Base-by-base conservation (phyloP, 2,113 vertebrate genomes). In the Phycodurus eques region DNA sequence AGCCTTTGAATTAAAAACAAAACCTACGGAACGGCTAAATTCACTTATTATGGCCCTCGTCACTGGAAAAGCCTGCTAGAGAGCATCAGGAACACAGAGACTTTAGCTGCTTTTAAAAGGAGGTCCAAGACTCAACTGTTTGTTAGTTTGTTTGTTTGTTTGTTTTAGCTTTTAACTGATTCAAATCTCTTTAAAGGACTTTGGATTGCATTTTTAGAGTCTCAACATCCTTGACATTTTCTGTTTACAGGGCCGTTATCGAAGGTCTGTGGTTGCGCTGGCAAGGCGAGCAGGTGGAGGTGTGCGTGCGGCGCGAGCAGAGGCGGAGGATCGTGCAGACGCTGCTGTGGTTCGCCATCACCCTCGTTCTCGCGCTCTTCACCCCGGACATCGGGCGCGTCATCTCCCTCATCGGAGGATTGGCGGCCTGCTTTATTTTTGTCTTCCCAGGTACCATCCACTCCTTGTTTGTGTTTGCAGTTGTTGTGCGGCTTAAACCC, bases 351-450 rank as follows among this genome's bases (percentile, higher is more conserved):
- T 99, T 98, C 77, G 85, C 93, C 8, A 81, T 97, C 69, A 98
- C 97, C 0, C 94, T 99, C 42, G 80, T 98, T 22, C 92, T 99
- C 44, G 97, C 96, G 0, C 95, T 99, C 74, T 98, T 99, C 91
- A 99, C 95, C 86, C 97, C 96, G 0, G 98, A 99, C 71, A 99
- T 99, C 0, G 98, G 97, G 59, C 94, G 95, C 69, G 97, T 99
- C 80, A 99, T 99, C 88, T 95, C 98, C 0, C 91, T 99, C 79
- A 95, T 98, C 0, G 98, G 98, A 54, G 98, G 97, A 62, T 91
- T 99, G 82, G 98, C 98, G 0, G 97, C 98, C 82, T 96, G 96
- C 90, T 99, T 99, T 85, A 98, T 99, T 83, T 97, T 98, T 0
- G 88, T 98, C 80, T 98, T 99, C 80, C 97, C 97, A 91, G 97